Evolutionary conservation across 2,888 invertebrate genomes (phyloP).

Genomic region (Cataglyphis altisquamis): DNA sequence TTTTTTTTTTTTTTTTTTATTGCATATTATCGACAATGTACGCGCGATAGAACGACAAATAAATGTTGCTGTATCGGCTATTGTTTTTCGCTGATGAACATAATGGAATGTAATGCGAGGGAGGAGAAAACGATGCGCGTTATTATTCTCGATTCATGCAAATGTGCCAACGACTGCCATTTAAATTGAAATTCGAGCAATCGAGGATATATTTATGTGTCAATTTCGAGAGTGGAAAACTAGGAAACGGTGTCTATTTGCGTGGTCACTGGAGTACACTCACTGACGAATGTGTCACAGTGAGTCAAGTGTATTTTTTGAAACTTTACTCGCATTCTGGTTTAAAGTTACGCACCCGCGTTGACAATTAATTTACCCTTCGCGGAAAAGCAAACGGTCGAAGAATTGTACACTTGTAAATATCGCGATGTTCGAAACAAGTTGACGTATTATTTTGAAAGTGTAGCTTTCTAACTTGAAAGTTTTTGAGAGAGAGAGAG

Average conservation of each 20-base stretch:
- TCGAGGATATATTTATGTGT: constrained; percentile 34
- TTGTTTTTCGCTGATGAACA: constrained; percentile 38
- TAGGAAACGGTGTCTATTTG: constrained; percentile 37
- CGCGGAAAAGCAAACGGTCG: neutral
- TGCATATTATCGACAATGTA: neutral
- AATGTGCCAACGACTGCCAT: constrained; percentile 16
- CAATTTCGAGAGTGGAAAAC: constrained; percentile 37
- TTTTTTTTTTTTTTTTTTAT: constrained; percentile 9
- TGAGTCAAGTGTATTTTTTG: constrained; percentile 38
- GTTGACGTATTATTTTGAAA: constrained; percentile 10
- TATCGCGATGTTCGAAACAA: neutral
- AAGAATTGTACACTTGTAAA: neutral
- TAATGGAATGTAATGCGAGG: constrained; percentile 17
- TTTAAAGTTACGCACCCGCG: constrained; percentile 14
- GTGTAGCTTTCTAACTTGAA: neutral
- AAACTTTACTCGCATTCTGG: constrained; percentile 36
- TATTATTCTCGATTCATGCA: constrained; percentile 12
- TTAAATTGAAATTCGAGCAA: constrained; percentile 41
- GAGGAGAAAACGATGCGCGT: neutral
- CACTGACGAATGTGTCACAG: constrained; percentile 22
- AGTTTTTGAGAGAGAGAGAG: neutral
- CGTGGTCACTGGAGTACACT: constrained; percentile 32
- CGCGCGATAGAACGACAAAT: constrained; percentile 4
- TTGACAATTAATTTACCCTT: neutral
- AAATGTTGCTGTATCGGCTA: constrained; percentile 29